phyloP scores from a whole-genome alignment of 37 sponge, comb jelly and placozoan genomes.

The Haliclona indistincta region DNA sequence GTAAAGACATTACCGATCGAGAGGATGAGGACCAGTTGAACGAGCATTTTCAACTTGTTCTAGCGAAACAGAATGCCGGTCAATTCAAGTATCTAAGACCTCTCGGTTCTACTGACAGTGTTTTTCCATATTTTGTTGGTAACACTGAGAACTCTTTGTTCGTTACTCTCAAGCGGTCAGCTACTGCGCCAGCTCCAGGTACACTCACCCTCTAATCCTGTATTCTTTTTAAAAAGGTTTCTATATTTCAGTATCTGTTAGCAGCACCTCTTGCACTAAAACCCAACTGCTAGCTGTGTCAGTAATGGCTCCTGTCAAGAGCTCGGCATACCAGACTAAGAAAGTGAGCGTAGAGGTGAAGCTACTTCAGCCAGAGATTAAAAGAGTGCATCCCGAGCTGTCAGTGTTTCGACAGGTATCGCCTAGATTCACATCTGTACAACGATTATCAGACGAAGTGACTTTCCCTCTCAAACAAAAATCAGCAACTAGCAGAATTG shows the following conservation, averaged over 20 bases:
- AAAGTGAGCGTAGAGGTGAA: not conserved
- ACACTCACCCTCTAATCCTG: too few relatives aligned
- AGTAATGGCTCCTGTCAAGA: not conserved
- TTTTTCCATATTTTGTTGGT: not conserved
- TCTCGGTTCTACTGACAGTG: not conserved
- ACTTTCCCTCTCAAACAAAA: too few relatives aligned
- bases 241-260: too few relatives aligned
- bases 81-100: not conserved
- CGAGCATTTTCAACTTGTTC: constrained; percentile 20
- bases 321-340: not conserved
- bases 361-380: not conserved
- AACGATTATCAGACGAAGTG: too few relatives aligned
- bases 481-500: too few relatives aligned
- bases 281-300: not conserved
- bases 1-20: constrained; percentile 32
- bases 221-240: too few relatives aligned
- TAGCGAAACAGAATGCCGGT: not conserved
- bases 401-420: too few relatives aligned
- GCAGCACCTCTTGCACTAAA: not conserved
- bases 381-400: too few relatives aligned
- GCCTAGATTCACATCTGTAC: too few relatives aligned
- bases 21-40: constrained; percentile 37
- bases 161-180: too few relatives aligned
- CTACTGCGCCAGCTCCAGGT: not conserved
- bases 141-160: too few relatives aligned